Evolutionary conservation across 2,113 vertebrate species (phyloP).

Genomic region (Forbesichthys agassizii): DNA sequence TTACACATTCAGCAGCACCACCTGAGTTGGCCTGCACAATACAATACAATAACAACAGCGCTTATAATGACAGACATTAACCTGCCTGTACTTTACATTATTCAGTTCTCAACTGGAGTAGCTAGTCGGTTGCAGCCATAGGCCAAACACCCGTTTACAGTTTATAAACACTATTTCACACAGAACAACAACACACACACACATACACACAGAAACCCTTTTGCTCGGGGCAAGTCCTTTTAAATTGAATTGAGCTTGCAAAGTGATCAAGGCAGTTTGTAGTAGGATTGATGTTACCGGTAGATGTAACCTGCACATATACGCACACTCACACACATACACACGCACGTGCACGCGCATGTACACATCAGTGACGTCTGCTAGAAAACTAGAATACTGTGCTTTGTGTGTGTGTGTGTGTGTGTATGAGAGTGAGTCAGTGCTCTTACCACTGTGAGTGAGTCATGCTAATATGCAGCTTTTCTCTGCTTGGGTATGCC

Average conservation of each 20-base stretch:
- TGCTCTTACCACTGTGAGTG: background rate
- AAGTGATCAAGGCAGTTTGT: constrained; percentile 67
- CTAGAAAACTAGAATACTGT: background rate
- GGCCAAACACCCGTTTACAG: constrained; percentile 54
- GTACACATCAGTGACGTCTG: background rate
- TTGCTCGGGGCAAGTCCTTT: constrained; percentile 43
- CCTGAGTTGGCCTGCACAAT: too few species aligned
- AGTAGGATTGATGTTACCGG: constrained; percentile 59
- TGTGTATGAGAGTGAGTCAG: constrained; percentile 1
- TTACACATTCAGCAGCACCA: too few species aligned
- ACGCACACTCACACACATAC: constrained; percentile 13
- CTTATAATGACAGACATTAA: too few species aligned
- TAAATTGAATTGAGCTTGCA: constrained; percentile 66
- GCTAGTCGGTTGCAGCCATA: constrained; percentile 32
- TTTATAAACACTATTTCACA: constrained; percentile 43
- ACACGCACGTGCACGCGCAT: constrained; percentile 15
- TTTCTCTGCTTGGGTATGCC: constrained; percentile 18
- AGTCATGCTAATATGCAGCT: constrained; percentile 34
- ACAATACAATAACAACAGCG: too few species aligned
- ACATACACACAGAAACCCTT: constrained; percentile 41
- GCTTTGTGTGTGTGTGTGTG: background rate
- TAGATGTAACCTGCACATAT: constrained; percentile 56
- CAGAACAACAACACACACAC: too few species aligned
- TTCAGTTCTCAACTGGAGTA: constrained; percentile 32
- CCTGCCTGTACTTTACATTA: constrained; percentile 37